These are phyloP conservation scores for Harlomillsia oculata DNA, from an alignment of 1,140 invertebrate species.

Conservation along the genomic window DNA sequence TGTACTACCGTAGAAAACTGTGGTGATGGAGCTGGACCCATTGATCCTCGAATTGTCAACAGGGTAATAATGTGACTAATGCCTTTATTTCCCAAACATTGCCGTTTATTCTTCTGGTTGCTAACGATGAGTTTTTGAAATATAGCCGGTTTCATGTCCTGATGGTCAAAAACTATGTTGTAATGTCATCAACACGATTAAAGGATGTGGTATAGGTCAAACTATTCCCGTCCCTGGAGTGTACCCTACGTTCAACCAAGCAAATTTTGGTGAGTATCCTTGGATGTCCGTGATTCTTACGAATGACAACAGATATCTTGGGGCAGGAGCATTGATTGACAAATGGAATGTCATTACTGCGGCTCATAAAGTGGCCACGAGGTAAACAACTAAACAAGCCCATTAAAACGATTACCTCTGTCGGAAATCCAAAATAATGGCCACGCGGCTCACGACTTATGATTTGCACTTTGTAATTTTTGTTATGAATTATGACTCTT, in stretches of 20 bases:
- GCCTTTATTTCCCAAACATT: neutral
- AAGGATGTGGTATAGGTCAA: neutral
- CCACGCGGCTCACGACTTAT: no score
- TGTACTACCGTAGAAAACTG: neutral
- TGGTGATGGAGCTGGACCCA: constrained; percentile 30
- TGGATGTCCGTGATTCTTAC: constrained; percentile 44
- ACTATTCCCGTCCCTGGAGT: neutral
- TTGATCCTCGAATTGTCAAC: constrained; percentile 34
- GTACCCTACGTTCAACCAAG: constrained; percentile 15
- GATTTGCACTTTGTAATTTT: no score
- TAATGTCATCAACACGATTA: neutral
- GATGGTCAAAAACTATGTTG: constrained; percentile 1
- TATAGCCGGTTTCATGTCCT: neutral
- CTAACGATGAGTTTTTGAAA: neutral
- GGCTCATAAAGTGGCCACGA: constrained; percentile 51
- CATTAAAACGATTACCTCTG: constrained; percentile 13
- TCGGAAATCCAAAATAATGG: no score
- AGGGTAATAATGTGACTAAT: neutral
- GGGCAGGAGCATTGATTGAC: constrained; percentile 55
- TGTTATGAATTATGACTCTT: no score
- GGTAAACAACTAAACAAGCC: constrained; percentile 46
- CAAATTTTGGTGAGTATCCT: constrained; percentile 39
- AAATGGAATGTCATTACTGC: constrained; percentile 55
- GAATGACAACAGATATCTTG: constrained; percentile 48
- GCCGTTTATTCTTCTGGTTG: neutral